Evolutionary conservation across 2,113 vertebrate genomes (phyloP).

Genomic region (Macquaria ambigua): DNA sequence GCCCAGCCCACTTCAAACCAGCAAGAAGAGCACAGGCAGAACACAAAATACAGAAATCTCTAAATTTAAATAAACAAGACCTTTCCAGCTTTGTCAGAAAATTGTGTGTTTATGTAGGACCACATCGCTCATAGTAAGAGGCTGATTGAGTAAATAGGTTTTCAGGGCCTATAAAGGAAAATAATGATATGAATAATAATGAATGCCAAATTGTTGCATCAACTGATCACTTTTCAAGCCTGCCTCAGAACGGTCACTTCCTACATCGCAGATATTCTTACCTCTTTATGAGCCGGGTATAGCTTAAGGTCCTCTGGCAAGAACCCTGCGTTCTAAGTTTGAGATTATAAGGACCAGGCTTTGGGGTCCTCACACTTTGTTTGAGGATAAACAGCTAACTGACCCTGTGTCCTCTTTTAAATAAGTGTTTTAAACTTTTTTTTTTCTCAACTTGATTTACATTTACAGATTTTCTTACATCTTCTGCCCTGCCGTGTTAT

Average conservation of each 20-base stretch:
- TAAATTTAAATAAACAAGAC: background rate
- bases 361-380: background rate
- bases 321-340: too few species aligned
- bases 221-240: slow-evolving; percentile 1
- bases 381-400: background rate
- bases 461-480: background rate
- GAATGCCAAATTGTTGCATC: background rate
- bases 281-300: background rate
- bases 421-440: too few species aligned
- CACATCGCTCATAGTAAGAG: background rate
- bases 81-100: background rate
- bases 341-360: background rate
- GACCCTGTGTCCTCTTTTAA: background rate
- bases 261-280: background rate
- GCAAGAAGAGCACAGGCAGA: background rate
- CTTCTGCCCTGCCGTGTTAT: background rate
- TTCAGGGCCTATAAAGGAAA: background rate
- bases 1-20: background rate
- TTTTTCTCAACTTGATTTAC: background rate
- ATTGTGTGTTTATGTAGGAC: background rate
- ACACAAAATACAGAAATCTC: background rate
- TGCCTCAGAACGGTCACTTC: background rate
- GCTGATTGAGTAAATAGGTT: background rate
- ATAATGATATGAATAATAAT: background rate
- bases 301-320: too few species aligned